Evolutionary conservation across 2,113 vertebrate genomes (phyloP).

Genomic region (Sula dactylatra): DNA sequence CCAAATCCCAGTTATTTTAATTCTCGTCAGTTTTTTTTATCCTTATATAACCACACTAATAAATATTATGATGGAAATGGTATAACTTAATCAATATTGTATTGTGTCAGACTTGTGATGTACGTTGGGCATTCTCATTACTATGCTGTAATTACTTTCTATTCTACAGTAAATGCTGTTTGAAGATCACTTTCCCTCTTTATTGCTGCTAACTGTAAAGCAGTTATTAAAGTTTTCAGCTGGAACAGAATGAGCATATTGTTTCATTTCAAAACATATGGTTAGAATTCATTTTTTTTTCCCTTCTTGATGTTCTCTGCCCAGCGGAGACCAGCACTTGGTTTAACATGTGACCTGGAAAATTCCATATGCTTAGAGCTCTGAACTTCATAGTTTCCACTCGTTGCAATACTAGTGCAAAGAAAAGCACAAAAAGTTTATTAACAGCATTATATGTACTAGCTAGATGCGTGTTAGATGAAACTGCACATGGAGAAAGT

Average conservation of each 20-base stretch:
- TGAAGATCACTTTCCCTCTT: conserved; percentile 25
- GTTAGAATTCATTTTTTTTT: conserved; percentile 13
- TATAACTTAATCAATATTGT: neutral
- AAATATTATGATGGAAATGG: neutral
- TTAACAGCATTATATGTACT: neutral
- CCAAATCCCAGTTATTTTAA: neutral
- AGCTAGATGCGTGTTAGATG: neutral
- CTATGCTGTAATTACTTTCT: conserved; percentile 8
- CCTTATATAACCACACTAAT: neutral
- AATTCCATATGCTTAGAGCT: conserved; percentile 35
- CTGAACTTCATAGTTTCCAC: conserved; percentile 22
- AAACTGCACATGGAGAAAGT: neutral
- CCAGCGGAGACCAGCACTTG: neutral
- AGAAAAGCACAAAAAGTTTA: neutral
- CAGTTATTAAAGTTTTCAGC: conserved; percentile 16
- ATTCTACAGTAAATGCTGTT: neutral
- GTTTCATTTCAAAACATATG: conserved; percentile 60
- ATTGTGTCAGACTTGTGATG: neutral
- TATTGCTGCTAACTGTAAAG: neutral
- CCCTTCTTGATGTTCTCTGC: neutral
- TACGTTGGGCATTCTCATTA: neutral
- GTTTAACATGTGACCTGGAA: conserved; percentile 50
- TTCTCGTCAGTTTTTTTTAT: neutral
- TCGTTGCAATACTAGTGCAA: neutral
- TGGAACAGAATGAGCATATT: conserved; percentile 30